These are phyloP conservation scores for Eurois occulta DNA, from an alignment of 2,888 invertebrate genomes.

Conservation along the genomic window DNA sequence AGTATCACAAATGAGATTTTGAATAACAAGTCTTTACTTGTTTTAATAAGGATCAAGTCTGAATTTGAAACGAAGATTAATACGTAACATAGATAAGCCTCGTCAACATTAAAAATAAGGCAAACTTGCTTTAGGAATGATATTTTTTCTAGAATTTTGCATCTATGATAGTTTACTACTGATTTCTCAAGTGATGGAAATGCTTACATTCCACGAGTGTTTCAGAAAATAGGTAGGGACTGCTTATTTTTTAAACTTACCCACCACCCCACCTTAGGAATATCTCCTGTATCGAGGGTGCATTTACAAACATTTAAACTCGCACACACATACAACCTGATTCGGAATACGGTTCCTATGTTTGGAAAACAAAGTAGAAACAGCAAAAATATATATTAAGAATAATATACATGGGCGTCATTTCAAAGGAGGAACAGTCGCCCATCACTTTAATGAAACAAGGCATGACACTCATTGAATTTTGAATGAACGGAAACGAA, in stretches of 20 bases:
- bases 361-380: background rate
- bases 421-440: background rate
- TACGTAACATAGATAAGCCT: too few species aligned
- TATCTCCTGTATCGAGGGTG: too few species aligned
- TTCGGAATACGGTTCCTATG: background rate
- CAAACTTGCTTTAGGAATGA: too few species aligned
- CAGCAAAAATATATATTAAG: background rate
- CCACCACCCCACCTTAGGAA: too few species aligned
- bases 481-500: background rate
- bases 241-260: too few species aligned
- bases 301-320: too few species aligned
- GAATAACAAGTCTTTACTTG: background rate
- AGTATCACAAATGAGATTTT: conserved; percentile 24
- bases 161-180: background rate
- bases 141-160: background rate
- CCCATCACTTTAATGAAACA: conserved; percentile 1
- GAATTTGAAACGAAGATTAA: background rate
- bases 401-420: too few species aligned
- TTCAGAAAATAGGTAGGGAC: too few species aligned
- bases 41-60: background rate
- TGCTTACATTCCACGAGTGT: too few species aligned
- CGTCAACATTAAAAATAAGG: too few species aligned
- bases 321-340: too few species aligned
- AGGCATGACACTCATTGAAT: conserved; percentile 10
- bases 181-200: too few species aligned